Conservation (phyloP, 2,113 vertebrate genomes). For the Hylia prasina region DNA sequence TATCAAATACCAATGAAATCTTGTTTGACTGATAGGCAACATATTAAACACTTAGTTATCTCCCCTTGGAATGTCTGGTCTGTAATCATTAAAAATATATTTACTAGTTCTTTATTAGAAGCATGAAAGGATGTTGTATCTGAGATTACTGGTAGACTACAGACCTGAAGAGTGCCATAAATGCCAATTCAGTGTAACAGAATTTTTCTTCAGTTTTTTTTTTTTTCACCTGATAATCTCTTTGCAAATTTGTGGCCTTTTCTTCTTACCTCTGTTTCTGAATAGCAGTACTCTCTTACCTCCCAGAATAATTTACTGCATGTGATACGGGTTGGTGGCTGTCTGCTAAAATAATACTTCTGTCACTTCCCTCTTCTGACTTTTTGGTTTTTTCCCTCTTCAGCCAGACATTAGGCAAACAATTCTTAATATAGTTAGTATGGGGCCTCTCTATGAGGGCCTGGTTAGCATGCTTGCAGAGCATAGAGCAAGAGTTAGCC, state of each 20-base stretch:
- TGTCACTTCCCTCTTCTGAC: background rate
- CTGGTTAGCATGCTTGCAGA: background rate
- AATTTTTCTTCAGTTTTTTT: background rate
- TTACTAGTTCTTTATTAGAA: background rate
- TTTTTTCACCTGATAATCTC: background rate
- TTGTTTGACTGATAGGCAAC: background rate
- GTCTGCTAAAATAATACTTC: background rate
- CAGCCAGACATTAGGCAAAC: background rate
- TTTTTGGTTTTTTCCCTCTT: background rate
- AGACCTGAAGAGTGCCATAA: background rate
- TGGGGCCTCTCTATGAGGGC: background rate
- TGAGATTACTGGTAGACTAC: background rate
- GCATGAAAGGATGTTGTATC: background rate
- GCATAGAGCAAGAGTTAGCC: background rate
- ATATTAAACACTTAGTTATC: background rate
- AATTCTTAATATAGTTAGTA: background rate
- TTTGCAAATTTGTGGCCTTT: background rate
- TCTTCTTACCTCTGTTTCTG: background rate
- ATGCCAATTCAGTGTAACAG: background rate
- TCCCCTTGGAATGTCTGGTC: background rate
- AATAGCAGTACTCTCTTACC: background rate
- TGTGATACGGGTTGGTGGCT: background rate
- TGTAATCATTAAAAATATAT: background rate
- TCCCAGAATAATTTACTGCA: background rate
- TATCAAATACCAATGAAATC: background rate